phyloP scores from a whole-genome alignment of 2,888 invertebrate species.

The Oligia strigilis region DNA sequence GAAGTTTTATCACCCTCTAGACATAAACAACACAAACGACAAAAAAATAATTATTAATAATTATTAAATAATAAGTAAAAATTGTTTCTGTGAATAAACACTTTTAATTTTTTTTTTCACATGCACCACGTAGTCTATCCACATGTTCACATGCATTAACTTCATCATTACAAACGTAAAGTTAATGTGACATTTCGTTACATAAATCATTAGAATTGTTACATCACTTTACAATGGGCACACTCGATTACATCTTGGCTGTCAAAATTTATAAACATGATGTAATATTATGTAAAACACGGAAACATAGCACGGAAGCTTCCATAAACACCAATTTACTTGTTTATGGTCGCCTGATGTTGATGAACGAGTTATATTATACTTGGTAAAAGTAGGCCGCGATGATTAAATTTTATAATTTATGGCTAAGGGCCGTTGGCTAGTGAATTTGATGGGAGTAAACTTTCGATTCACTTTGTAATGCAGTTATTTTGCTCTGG shows the following conservation, averaged over 20 bases:
- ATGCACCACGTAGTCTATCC: conserved; percentile 27
- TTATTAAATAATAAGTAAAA: too few relatives aligned
- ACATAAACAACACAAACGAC: conserved; percentile 55
- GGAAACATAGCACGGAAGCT: conserved; percentile 60
- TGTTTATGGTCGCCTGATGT: conserved; percentile 44
- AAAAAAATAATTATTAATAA: too few relatives aligned
- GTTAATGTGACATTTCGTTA: conserved; percentile 48
- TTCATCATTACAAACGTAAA: conserved; percentile 31
- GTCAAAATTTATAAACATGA: conserved; percentile 45
- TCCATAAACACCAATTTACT: conserved; percentile 54
- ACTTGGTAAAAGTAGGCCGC: conserved; percentile 68
- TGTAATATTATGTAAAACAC: conserved; percentile 60
- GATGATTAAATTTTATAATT: conserved; percentile 55
- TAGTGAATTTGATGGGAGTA: conserved; percentile 32
- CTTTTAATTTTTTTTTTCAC: too few relatives aligned
- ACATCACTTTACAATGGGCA: conserved; percentile 54
- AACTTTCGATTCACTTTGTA: conserved; percentile 54
- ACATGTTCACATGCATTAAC: conserved; percentile 58
- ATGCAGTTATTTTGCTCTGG: conserved; percentile 23
- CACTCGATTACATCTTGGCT: conserved; percentile 48
- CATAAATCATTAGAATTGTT: conserved; percentile 53
- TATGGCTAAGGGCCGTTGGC: conserved; percentile 45
- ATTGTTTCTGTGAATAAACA: too few relatives aligned
- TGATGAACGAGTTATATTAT: conserved; percentile 16
- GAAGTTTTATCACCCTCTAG: conserved; percentile 38